Evolutionary conservation across 2,113 vertebrate species (phyloP).

Genomic region (Picathartes gymnocephalus): DNA sequence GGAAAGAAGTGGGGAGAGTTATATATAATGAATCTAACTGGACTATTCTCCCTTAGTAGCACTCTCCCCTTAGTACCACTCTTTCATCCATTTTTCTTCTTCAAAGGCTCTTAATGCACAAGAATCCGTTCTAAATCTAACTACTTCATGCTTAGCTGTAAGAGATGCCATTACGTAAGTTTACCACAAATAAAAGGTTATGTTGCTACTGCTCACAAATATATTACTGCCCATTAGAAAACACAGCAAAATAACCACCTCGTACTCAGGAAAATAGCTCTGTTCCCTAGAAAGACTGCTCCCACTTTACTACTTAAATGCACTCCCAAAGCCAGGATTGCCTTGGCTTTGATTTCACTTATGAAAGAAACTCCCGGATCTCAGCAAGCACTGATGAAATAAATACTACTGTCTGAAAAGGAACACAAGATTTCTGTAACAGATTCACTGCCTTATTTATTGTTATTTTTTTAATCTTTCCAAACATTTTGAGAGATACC

Average conservation of each 20-base stretch:
- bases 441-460: neutral
- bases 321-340: neutral
- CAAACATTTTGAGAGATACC: neutral
- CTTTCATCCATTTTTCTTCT: conserved; percentile 16
- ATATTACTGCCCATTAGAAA: conserved; percentile 1
- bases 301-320: neutral
- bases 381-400: neutral
- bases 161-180: neutral
- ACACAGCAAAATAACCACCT: neutral
- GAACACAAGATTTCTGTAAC: neutral
- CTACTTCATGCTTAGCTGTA: neutral
- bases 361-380: neutral
- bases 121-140: neutral
- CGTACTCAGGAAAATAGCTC: neutral
- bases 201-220: neutral
- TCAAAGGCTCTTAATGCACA: neutral
- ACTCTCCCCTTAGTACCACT: neutral
- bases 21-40: neutral
- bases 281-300: neutral
- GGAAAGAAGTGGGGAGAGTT: neutral
- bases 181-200: neutral
- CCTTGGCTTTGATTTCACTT: neutral
- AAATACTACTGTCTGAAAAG: neutral
- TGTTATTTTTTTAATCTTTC: neutral
- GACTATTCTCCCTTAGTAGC: neutral